Conservation (phyloP, 2,113 vertebrate species). For the Garra rufa region DNA sequence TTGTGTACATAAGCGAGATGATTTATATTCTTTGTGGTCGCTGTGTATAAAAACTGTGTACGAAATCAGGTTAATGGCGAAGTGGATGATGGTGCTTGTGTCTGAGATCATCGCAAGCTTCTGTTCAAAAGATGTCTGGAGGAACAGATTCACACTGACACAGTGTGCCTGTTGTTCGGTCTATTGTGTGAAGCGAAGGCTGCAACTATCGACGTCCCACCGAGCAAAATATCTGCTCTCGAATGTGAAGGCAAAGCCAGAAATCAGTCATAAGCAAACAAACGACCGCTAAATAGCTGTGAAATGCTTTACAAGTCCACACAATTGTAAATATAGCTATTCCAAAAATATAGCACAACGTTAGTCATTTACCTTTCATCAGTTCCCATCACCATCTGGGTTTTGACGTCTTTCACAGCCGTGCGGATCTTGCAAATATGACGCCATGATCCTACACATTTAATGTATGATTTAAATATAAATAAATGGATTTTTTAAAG, state of each 20-base stretch:
- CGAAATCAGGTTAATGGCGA: neutral
- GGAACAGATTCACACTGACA: conserved; percentile 59
- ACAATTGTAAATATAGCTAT: conserved; percentile 32
- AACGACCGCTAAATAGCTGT: neutral
- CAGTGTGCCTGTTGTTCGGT: conserved; percentile 58
- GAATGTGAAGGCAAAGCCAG: conserved; percentile 43
- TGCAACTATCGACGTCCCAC: conserved; percentile 56
- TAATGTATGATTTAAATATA: neutral
- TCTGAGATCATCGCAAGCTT: conserved; percentile 13
- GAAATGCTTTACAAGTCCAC: conserved; percentile 28
- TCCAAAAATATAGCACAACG: conserved; percentile 37
- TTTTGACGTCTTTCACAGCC: conserved; percentile 4
- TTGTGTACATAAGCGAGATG: conserved; percentile 25
- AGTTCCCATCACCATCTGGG: conserved; percentile 44
- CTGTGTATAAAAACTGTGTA: neutral
- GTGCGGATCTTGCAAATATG: neutral
- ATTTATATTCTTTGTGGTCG: conserved; percentile 12
- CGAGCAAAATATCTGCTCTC: conserved; percentile 55
- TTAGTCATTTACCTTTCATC: conserved; percentile 49
- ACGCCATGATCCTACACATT: neutral
- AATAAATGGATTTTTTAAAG: no score
- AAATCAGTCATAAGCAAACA: conserved; percentile 47
- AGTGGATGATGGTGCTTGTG: neutral
- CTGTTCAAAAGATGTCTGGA: conserved; percentile 28
- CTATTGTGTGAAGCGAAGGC: conserved; percentile 56